phyloP scores from a whole-genome alignment of 2,888 invertebrate species.

The Lasioglossum figueresi region DNA sequence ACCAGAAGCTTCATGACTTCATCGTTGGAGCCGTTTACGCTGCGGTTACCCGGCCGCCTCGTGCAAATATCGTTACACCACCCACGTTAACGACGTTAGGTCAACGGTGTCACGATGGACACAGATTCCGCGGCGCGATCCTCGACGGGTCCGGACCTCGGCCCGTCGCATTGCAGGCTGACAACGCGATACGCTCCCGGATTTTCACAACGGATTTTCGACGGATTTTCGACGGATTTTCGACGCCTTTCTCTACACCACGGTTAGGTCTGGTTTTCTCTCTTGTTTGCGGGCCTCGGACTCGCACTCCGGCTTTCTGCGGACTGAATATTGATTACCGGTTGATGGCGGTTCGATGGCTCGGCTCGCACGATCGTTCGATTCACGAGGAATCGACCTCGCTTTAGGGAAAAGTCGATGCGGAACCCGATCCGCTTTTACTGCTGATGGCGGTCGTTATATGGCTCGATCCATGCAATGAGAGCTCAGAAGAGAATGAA shows the following conservation, averaged over 20 bases:
- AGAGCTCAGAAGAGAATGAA: no score
- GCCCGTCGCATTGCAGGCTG: background rate
- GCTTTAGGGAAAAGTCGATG: background rate
- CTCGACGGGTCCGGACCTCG: background rate
- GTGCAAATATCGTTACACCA: background rate
- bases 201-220: background rate
- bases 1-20: slow-evolving; percentile 78
- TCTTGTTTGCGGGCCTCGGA: background rate
- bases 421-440: slow-evolving; percentile 1
- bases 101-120: background rate
- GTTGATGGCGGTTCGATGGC: background rate
- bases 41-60: slow-evolving; percentile 14
- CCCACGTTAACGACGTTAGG: background rate
- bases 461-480: background rate
- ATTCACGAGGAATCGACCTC: slow-evolving; percentile 3
- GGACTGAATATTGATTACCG: slow-evolving; percentile 16
- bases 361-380: slow-evolving; percentile 41
- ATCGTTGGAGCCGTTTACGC: slow-evolving; percentile 60
- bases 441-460: background rate
- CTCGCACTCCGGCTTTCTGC: background rate
- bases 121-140: background rate
- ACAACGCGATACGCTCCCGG: slow-evolving; percentile 9
- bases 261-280: background rate
- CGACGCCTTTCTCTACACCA: background rate
- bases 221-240: no score